Base-by-base conservation (phyloP, 30 jellyfish, hydroid and myxozoan genomes). In the Clytia hemisphaerica region DNA sequence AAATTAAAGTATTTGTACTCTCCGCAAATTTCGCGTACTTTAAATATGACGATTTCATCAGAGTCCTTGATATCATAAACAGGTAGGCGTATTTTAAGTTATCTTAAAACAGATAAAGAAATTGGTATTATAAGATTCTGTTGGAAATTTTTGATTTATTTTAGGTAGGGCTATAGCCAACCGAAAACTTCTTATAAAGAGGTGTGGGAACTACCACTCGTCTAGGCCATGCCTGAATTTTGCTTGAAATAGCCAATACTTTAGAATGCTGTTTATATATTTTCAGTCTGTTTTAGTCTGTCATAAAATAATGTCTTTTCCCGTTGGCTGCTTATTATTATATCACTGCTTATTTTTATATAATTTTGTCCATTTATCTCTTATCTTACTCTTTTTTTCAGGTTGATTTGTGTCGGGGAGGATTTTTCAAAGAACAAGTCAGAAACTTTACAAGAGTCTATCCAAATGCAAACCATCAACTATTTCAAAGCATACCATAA, bases 401-500 rank as follows among this genome's bases (percentile, higher is more conserved):
- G 98, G 45, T 36, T 89, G 40, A 80, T 89, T 30, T 54, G 59
- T 31, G 72, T 89, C 57, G 98, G 98, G 2, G 98, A 89, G 37
- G 94, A 79, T 19, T 89, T 89, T 46, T 67, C 93, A 37, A 79
- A 85, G 44, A 74, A 90, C 73, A 66, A 72, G 54, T 89, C 98
- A 3, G 95, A 89, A 49, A 72, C 78, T 33, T 51, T 89, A 59
- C 98, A 89, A 65, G 98, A 89, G 5, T 81, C 93, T 10, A 58
- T 89, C 33, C 80, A 95, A 30, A 68, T 78, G 46, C 98, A 89
- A 60, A 89, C 98, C n/a, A 63, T 76, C 24, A 89, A 61, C 44
- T 89, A 89, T 60, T 89, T 89, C 76, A 89, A 79, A 53, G 95
- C 98, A 2, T 89, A 89, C 59, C 98, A 89, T 80, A 75, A 92